A percentile compares a stretch with the other conserved stretches of the same genome.
Conservation (phyloP, 2,113 vertebrate species). For the Pungitius pungitius region DNA sequence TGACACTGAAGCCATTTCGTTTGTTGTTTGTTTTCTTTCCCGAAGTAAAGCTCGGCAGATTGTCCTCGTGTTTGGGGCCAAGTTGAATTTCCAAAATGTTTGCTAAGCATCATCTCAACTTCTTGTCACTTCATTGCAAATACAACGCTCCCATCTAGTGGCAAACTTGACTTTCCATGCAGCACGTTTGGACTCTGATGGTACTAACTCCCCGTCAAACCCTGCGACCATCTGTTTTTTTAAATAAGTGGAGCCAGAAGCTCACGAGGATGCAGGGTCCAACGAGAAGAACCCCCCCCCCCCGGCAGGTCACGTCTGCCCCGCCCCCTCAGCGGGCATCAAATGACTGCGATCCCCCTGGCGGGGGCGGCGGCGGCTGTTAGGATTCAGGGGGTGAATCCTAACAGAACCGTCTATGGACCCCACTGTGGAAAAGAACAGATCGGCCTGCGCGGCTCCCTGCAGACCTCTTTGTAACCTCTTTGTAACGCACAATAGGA, state of each 20-base stretch:
- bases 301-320: constrained; percentile 82
- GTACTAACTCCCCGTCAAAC: neutral
- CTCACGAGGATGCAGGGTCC: constrained; percentile 6
- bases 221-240: neutral
- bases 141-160: neutral
- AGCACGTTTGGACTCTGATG: neutral
- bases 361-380: no score
- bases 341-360: constrained; percentile 15
- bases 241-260: neutral
- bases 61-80: no score
- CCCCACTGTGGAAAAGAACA: constrained; percentile 49
- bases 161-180: neutral
- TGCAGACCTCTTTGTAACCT: constrained; percentile 42
- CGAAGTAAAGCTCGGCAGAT: neutral
- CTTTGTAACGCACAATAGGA: constrained; percentile 53
- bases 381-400: constrained; percentile 19
- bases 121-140: constrained; percentile 8
- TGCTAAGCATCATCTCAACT: constrained; percentile 2
- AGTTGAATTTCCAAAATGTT: constrained; percentile 17
- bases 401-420: constrained; percentile 38
- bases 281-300: constrained; percentile 68
- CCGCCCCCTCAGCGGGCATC: constrained; percentile 43
- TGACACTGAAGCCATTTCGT: no score
- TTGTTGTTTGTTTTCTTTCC: neutral
- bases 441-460: constrained; percentile 27